phyloP scores from a whole-genome alignment of 1,140 invertebrate genomes.

The Drosophila mayri region DNA sequence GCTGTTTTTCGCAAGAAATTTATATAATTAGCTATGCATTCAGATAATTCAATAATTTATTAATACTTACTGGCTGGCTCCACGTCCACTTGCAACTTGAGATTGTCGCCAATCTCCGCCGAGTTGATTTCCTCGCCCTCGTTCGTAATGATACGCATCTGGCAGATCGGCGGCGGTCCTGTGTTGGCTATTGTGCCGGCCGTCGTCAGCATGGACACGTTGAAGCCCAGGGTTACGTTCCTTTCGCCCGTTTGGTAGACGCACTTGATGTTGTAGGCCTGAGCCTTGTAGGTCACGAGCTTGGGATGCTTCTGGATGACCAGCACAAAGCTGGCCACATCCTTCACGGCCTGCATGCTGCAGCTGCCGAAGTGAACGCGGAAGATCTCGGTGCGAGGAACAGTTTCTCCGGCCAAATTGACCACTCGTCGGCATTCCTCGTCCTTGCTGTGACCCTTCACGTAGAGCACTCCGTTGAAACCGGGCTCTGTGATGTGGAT shows the following conservation, averaged over 20 bases:
- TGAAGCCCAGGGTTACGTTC: constrained; percentile 96
- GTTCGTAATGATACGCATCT: constrained; percentile 95
- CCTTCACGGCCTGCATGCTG: constrained; percentile 95
- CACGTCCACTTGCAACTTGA: constrained; percentile 96
- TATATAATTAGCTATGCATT: background rate
- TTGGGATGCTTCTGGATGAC: constrained; percentile 98
- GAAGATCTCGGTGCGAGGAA: constrained; percentile 91
- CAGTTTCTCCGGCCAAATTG: constrained; percentile 89
- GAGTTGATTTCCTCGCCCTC: constrained; percentile 95
- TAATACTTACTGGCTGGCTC: constrained; percentile 92
- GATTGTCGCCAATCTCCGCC: constrained; percentile 96
- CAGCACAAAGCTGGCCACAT: constrained; percentile 95
- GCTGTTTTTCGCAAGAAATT: constrained; percentile 85
- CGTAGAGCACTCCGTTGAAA: constrained; percentile 96
- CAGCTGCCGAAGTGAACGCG: constrained; percentile 96
- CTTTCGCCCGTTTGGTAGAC: constrained; percentile 97
- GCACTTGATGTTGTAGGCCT: constrained; percentile 97
- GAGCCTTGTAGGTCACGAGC: constrained; percentile 96
- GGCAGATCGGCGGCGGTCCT: constrained; percentile 95
- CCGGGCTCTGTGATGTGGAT: constrained; percentile 91
- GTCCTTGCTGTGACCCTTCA: constrained; percentile 97
- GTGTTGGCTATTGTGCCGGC: constrained; percentile 98
- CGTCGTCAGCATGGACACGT: constrained; percentile 97
- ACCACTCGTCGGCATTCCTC: constrained; percentile 94
- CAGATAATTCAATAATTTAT: constrained; percentile 29